Percentiles rank a stretch among this genome's conserved stretches.
Conservation (phyloP, 2,888 invertebrate genomes). For the Schizotus pectinicornis region DNA sequence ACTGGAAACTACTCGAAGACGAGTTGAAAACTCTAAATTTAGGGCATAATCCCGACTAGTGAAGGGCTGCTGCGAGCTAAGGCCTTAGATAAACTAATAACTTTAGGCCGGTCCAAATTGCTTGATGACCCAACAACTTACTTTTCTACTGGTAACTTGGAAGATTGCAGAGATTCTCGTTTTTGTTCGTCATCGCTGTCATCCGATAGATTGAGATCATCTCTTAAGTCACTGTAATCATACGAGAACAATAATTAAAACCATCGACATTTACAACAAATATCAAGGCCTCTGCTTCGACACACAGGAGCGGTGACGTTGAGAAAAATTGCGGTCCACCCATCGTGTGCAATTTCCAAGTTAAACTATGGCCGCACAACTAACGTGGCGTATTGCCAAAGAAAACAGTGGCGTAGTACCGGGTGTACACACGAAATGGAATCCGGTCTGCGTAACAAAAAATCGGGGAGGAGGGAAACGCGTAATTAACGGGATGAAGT, state of each 20-base stretch:
- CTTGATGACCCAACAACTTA: slow-evolving; percentile 39
- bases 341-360: neutral
- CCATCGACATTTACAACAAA: neutral
- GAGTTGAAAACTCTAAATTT: no score
- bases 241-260: slow-evolving; percentile 32
- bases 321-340: neutral
- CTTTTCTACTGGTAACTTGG: slow-evolving; percentile 57
- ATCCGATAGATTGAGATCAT: slow-evolving; percentile 77
- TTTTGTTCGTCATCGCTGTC: slow-evolving; percentile 76
- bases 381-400: neutral
- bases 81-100: no score
- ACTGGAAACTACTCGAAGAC: no score
- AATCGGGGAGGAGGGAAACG: neutral
- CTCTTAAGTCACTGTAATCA: slow-evolving; percentile 63
- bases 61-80: no score
- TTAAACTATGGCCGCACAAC: no score
- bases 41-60: no score
- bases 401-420: neutral
- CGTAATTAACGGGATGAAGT: slow-evolving; percentile 17
- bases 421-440: neutral
- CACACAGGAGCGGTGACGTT: neutral
- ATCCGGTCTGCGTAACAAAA: neutral
- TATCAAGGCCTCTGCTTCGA: neutral
- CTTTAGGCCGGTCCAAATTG: no score
- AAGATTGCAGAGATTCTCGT: slow-evolving; percentile 43